phyloP scores from a whole-genome alignment of 2,888 invertebrate species.

The Cephus nigrinus region DNA sequence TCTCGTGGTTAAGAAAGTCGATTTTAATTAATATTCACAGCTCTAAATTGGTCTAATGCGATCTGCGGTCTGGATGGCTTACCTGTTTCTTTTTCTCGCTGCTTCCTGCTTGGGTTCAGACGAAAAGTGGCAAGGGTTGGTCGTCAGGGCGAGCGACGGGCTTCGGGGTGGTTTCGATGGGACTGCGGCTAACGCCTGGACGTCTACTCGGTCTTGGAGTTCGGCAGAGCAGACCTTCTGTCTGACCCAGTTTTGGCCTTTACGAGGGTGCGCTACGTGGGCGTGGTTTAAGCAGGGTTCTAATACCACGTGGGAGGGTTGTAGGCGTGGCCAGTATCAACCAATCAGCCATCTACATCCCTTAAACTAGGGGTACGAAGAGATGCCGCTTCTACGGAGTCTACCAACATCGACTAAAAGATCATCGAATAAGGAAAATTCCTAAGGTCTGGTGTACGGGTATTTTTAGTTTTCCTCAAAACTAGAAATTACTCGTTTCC shows the following conservation, averaged over 20 bases:
- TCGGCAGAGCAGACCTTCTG: constrained; percentile 25
- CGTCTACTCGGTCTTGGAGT: constrained; percentile 29
- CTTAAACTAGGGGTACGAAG: background rate
- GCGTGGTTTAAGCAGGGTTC: constrained; percentile 18
- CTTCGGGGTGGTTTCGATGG: constrained; percentile 62
- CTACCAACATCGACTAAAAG: constrained; percentile 12
- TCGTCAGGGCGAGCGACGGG: constrained; percentile 51
- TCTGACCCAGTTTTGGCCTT: constrained; percentile 55
- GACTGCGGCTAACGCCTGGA: constrained; percentile 51
- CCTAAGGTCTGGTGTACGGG: background rate
- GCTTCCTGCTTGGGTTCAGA: constrained; percentile 7
- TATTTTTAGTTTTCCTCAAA: no score
- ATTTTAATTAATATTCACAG: constrained; percentile 57
- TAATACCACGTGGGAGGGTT: constrained; percentile 27
- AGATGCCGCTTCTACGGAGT: background rate
- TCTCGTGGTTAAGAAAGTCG: constrained; percentile 62
- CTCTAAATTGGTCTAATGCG: constrained; percentile 57
- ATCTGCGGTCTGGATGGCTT: constrained; percentile 46
- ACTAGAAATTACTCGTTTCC: no score
- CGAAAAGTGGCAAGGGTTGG: constrained; percentile 38
- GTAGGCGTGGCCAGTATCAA: constrained; percentile 42
- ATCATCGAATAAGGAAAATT: background rate
- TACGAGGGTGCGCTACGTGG: constrained; percentile 37
- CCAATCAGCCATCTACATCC: background rate
- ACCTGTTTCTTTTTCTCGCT: constrained; percentile 13